Conservation (phyloP, 2,888 invertebrate species). For the Melanargia galathea region DNA sequence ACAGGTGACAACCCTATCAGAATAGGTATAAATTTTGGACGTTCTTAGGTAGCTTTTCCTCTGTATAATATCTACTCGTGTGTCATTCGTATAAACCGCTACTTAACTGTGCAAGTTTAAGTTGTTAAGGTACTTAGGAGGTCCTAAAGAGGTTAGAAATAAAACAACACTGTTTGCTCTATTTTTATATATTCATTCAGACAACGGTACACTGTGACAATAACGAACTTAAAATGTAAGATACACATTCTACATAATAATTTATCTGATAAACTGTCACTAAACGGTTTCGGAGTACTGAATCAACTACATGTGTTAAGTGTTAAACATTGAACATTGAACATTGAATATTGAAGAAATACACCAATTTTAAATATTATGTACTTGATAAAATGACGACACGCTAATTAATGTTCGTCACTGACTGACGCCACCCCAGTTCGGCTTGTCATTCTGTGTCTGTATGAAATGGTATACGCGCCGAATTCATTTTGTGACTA, state of each 20-base stretch:
- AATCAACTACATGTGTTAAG: slow-evolving; percentile 56
- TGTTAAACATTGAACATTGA: too few species aligned
- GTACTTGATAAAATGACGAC: slow-evolving; percentile 53
- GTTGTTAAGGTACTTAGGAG: too few species aligned
- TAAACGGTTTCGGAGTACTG: slow-evolving; percentile 55
- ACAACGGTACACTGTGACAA: slow-evolving; percentile 83
- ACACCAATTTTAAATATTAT: slow-evolving; percentile 55
- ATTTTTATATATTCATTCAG: slow-evolving; percentile 82
- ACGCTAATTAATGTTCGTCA: slow-evolving; percentile 15
- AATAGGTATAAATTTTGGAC: too few species aligned
- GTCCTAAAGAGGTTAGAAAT: slow-evolving; percentile 49
- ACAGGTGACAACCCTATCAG: too few species aligned
- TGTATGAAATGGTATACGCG: background rate
- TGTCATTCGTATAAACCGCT: too few species aligned
- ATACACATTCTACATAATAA: slow-evolving; percentile 66
- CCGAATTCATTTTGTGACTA: background rate
- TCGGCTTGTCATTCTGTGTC: background rate
- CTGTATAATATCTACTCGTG: too few species aligned
- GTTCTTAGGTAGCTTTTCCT: too few species aligned
- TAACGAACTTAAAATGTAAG: slow-evolving; percentile 79
- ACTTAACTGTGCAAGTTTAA: too few species aligned
- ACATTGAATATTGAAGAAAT: slow-evolving; percentile 51
- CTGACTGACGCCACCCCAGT: background rate
- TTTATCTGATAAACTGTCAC: slow-evolving; percentile 60
- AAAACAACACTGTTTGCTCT: slow-evolving; percentile 69